A percentile compares a stretch with the other conserved stretches of the same genome.
Conservation (phyloP, 2,888 invertebrate species). For the Cryptosula pallasiana region DNA sequence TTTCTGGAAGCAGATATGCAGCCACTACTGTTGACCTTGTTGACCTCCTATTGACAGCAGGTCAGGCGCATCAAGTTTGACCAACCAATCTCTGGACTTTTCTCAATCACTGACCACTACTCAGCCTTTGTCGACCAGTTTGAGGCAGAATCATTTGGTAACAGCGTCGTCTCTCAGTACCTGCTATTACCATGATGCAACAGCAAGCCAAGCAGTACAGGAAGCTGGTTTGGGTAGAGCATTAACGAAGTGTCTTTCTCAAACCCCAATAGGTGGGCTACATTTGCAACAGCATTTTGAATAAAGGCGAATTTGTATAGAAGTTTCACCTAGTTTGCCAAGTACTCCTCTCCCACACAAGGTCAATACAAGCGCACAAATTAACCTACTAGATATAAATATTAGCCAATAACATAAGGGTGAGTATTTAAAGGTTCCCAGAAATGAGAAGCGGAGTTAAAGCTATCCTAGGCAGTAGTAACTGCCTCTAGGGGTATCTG, state of each 20-base stretch:
- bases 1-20: conserved; percentile 64
- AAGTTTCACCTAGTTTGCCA: no score
- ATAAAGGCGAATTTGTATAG: no score
- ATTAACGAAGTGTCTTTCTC: conserved; percentile 45
- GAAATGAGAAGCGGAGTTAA: no score
- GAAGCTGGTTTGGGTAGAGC: conserved; percentile 83
- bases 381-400: no score
- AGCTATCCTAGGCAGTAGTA: no score
- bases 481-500: no score
- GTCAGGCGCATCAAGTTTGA: conserved; percentile 49
- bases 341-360: no score
- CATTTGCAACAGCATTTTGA: no score
- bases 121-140: conserved; percentile 75
- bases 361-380: no score
- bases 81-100: conserved; percentile 51
- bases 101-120: conserved; percentile 56
- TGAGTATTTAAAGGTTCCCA: no score
- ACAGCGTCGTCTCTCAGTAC: conserved; percentile 72
- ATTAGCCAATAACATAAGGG: no score
- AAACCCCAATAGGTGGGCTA: neutral
- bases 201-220: conserved; percentile 71
- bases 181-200: conserved; percentile 75
- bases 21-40: conserved; percentile 57
- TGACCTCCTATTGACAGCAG: conserved; percentile 40
- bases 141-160: conserved; percentile 82